These are phyloP conservation scores for Ahaetulla prasina DNA, from an alignment of 2,113 vertebrate species.

Conservation along the genomic window DNA sequence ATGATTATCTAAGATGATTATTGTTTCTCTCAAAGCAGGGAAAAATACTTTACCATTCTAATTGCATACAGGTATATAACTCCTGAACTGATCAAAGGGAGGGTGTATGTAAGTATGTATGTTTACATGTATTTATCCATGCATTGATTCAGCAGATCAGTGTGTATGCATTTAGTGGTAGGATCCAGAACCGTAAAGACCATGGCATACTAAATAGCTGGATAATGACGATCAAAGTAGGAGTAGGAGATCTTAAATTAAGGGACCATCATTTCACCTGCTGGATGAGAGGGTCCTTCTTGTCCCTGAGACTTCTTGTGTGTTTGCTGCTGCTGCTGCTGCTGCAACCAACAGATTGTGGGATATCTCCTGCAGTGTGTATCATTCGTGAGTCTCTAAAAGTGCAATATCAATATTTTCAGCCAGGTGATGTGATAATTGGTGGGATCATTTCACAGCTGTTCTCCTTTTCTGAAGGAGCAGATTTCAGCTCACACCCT, in stretches of 20 bases:
- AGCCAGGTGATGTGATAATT: not conserved
- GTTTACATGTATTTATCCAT: not conserved
- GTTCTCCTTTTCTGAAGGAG: not conserved
- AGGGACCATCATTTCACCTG: not conserved
- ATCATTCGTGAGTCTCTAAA: not conserved
- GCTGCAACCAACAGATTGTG: not conserved
- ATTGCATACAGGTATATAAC: not conserved
- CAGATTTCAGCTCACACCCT: not conserved
- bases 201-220: not conserved
- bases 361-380: not conserved
- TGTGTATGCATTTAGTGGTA: not conserved
- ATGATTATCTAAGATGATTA: not conserved
- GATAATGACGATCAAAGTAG: not conserved
- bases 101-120: not conserved
- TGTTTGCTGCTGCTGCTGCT: not conserved
- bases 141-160: not conserved
- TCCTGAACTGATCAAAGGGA: not conserved
- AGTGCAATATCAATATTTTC: not conserved
- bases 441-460: constrained; percentile 9
- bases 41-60: not conserved
- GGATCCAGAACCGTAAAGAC: no score
- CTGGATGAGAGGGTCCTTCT: not conserved
- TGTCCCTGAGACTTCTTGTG: not conserved
- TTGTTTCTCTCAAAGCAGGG: not conserved
- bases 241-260: not conserved